A percentile compares a stretch with the other conserved stretches of the same genome.
phyloP scores from a whole-genome alignment of 1,140 invertebrate species.

The Trichonephila clavipes region DNA sequence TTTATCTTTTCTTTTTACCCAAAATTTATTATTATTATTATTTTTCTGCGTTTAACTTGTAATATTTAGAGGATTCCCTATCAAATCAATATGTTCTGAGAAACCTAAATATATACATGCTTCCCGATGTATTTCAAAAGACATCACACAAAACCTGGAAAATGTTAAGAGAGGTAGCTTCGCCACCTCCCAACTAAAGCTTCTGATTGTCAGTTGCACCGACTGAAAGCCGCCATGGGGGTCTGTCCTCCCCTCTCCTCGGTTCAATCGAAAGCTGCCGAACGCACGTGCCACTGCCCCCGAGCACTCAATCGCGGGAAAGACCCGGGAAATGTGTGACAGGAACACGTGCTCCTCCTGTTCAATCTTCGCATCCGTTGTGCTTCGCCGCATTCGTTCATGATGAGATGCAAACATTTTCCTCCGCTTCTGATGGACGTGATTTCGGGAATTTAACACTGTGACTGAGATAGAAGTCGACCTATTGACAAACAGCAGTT shows the following conservation, averaged over 20 bases:
- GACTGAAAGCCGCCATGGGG: slow-evolving; percentile 31
- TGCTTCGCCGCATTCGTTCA: slow-evolving; percentile 24
- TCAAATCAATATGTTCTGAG: not conserved
- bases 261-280: not conserved
- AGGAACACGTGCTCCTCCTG: slow-evolving; percentile 23
- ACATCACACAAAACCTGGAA: not conserved
- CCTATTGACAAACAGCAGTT: not conserved
- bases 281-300: slow-evolving; percentile 21
- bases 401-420: slow-evolving; percentile 55
- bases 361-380: slow-evolving; percentile 27
- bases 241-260: not conserved
- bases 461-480: not conserved
- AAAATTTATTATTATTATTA: not conserved
- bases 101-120: not conserved
- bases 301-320: slow-evolving; percentile 36
- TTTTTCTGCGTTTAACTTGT: not conserved
- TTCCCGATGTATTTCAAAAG: not conserved
- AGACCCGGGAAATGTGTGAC: slow-evolving; percentile 39
- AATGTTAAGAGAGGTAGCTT: too few relatives aligned
- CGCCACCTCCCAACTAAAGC: not conserved
- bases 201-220: not conserved
- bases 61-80: not conserved
- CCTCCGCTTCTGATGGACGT: not conserved
- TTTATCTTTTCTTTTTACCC: not conserved
- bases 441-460: not conserved